phyloP scores from a whole-genome alignment of 1,140 invertebrate genomes.

The Cyrtorhinus lividipennis region DNA sequence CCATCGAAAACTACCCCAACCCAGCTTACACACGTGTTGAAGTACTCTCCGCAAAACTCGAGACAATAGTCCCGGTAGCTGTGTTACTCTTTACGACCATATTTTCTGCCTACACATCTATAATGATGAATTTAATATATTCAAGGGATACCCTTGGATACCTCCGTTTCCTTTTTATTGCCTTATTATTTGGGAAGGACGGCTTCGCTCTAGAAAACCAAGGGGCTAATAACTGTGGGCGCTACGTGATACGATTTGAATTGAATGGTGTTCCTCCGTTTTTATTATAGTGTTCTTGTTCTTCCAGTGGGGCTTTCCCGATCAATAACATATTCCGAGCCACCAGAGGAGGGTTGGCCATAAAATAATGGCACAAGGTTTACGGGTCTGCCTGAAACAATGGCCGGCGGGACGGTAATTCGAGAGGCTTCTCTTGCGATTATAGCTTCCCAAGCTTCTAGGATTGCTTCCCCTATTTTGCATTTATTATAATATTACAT shows the following conservation, averaged over 20 bases:
- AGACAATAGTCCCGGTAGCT: not conserved
- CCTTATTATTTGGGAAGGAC: not conserved
- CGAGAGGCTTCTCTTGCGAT: not conserved
- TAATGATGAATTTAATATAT: not conserved
- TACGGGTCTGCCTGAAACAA: not conserved
- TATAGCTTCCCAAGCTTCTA: not conserved
- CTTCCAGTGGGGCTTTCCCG: not conserved
- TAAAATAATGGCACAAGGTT: not conserved
- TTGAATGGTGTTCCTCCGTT: not conserved
- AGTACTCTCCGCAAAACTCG: not conserved
- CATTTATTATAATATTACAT: not conserved
- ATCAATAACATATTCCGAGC: not conserved
- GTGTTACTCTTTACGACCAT: not conserved
- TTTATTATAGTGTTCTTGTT: not conserved
- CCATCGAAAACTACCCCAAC: not conserved
- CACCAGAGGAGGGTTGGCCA: not conserved
- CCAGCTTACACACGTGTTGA: not conserved
- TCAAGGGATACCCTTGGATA: not conserved
- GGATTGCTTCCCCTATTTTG: not conserved
- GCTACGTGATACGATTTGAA: not conserved
- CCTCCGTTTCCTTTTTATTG: not conserved
- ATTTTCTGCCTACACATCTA: not conserved
- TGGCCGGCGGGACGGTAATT: not conserved
- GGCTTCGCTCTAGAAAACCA: not conserved
- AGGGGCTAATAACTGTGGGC: not conserved